phyloP scores from a whole-genome alignment of 2,797 vertebrate species.

The Syngnathus acus region DNA sequence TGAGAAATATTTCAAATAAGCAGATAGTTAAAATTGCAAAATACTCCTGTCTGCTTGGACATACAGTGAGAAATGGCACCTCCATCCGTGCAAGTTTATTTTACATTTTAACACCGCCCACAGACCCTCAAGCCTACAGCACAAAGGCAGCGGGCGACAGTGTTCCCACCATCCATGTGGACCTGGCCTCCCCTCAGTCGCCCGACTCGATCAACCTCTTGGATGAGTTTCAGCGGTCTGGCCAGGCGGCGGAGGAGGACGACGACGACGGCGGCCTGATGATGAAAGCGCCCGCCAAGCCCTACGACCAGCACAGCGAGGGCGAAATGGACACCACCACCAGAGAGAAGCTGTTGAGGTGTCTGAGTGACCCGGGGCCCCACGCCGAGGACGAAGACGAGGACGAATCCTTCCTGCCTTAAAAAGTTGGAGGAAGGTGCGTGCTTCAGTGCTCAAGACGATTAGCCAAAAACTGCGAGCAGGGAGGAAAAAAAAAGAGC shows the following conservation, averaged over 20 bases:
- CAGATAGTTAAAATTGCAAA: not conserved
- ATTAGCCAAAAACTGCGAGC: slow-evolving; percentile 57
- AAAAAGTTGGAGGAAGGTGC: slow-evolving; percentile 16
- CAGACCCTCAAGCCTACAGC: slow-evolving; percentile 84
- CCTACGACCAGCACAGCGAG: slow-evolving; percentile 30
- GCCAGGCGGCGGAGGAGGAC: slow-evolving; percentile 11
- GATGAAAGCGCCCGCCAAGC: slow-evolving; percentile 70
- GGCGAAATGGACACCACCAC: slow-evolving; percentile 47
- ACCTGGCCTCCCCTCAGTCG: slow-evolving; percentile 88
- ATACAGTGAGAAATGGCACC: not conserved
- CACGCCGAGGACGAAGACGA: slow-evolving; percentile 80
- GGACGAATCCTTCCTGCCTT: slow-evolving; percentile 81
- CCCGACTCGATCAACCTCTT: slow-evolving; percentile 78
- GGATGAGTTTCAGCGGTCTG: slow-evolving; percentile 63
- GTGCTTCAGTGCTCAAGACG: slow-evolving; percentile 5
- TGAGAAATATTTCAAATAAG: no score
- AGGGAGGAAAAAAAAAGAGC: slow-evolving; percentile 40
- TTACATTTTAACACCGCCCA: not conserved
- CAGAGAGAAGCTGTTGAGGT: slow-evolving; percentile 79
- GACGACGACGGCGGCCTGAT: slow-evolving; percentile 73
- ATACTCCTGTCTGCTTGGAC: not conserved
- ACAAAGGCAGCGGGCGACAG: slow-evolving; percentile 58
- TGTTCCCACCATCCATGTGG: slow-evolving; percentile 86
- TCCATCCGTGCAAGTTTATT: not conserved
- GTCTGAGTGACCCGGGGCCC: slow-evolving; percentile 93